phyloP scores from a whole-genome alignment of 2,113 vertebrate genomes.

The Genyomyrus donnyi region DNA sequence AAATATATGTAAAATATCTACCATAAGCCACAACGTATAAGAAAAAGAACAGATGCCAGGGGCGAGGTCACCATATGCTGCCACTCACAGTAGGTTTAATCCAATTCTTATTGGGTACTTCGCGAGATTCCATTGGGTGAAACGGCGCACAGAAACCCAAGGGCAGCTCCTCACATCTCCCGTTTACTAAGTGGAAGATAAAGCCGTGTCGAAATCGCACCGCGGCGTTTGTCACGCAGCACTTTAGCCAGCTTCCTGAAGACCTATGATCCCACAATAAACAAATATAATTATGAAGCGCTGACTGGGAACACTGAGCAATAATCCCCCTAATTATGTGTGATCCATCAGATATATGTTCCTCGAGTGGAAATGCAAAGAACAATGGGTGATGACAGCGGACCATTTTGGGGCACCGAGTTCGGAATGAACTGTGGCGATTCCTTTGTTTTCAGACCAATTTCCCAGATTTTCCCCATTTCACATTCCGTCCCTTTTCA shows the following conservation, averaged over 20 bases:
- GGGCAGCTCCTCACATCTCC: background rate
- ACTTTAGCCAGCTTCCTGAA: background rate
- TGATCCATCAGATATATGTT: background rate
- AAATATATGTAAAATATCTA: background rate
- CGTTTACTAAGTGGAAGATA: background rate
- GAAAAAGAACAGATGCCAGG: background rate
- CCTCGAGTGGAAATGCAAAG: background rate
- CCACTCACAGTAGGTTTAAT: background rate
- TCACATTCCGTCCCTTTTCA: background rate
- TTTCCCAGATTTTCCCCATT: background rate
- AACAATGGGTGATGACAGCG: background rate
- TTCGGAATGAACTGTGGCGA: background rate
- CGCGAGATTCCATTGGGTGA: background rate
- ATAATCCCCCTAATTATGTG: background rate
- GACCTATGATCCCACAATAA: background rate
- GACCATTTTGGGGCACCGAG: background rate
- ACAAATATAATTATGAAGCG: background rate
- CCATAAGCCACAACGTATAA: background rate
- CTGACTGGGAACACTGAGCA: background rate
- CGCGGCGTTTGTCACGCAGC: background rate
- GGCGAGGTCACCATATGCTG: background rate
- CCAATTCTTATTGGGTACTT: background rate
- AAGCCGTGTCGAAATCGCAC: background rate
- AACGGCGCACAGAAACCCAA: background rate
- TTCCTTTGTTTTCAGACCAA: background rate